These are phyloP conservation scores for Drosophila peninsularis DNA, from an alignment of 2,888 invertebrate species.

Conservation along the genomic window DNA sequence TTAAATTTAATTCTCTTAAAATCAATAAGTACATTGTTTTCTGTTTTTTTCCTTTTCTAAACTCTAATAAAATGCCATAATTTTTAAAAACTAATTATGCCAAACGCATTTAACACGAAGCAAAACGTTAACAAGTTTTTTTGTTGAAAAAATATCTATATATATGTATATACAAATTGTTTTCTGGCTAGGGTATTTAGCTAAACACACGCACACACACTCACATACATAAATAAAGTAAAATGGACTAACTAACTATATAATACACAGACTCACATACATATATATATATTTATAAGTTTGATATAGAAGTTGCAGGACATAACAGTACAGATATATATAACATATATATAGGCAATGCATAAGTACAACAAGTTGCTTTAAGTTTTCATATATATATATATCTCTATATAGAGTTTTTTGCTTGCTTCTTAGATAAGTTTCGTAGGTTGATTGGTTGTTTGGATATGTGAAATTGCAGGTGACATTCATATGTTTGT, in stretches of 20 bases:
- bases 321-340: constrained; percentile 21
- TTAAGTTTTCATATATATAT: constrained; percentile 44
- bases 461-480: constrained; percentile 56
- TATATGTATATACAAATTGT: constrained; percentile 41
- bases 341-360: constrained; percentile 15
- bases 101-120: constrained; percentile 51
- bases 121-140: constrained; percentile 57
- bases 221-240: constrained; percentile 30
- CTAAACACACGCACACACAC: constrained; percentile 24
- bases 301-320: constrained; percentile 27
- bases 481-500: constrained; percentile 36
- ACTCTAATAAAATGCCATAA: constrained; percentile 65
- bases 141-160: constrained; percentile 37
- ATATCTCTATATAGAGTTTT: constrained; percentile 12
- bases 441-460: constrained; percentile 29
- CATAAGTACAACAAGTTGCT: constrained; percentile 45
- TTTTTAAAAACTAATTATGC: constrained; percentile 45
- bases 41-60: constrained; percentile 5
- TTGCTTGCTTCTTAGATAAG: constrained; percentile 31
- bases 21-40: constrained; percentile 55
- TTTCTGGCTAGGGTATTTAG: constrained; percentile 29
- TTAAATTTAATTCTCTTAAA: constrained; percentile 60
- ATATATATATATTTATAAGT: constrained; percentile 21
- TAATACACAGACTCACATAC: constrained; percentile 11
- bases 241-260: constrained; percentile 43